Percentiles rank a stretch among this genome's conserved stretches.
phyloP scores from a whole-genome alignment of 2,113 vertebrate genomes.

The Pangasianodon gigas region DNA sequence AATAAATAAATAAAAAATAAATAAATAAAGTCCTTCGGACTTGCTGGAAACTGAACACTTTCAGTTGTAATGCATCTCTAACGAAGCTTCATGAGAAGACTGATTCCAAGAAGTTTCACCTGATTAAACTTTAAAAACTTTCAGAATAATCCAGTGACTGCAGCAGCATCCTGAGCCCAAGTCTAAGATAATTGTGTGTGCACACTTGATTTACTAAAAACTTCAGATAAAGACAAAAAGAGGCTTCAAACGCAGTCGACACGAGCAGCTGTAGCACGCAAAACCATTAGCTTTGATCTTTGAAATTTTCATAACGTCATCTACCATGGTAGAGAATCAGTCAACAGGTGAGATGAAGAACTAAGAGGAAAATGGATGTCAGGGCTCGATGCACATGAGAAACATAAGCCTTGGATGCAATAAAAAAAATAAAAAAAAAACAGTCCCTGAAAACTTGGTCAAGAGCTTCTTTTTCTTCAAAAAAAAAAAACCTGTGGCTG shows the following conservation, averaged over 20 bases:
- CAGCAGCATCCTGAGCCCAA: background rate
- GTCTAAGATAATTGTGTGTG: background rate
- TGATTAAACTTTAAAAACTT: background rate
- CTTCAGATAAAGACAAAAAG: conserved; percentile 3
- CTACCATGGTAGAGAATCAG: background rate
- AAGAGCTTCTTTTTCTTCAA: background rate
- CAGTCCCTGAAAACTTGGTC: background rate
- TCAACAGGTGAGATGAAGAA: conserved; percentile 12
- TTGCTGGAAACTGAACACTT: background rate
- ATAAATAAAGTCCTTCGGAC: background rate
- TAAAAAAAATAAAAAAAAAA: too few relatives aligned
- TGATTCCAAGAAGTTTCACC: background rate
- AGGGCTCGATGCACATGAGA: background rate
- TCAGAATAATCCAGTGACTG: background rate
- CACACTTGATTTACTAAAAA: background rate
- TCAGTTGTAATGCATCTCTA: background rate
- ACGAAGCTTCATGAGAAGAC: background rate
- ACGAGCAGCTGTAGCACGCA: background rate
- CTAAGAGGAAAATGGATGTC: background rate
- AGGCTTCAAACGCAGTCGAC: conserved; percentile 6
- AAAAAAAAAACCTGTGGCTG: background rate
- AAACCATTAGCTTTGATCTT: background rate
- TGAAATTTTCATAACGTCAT: background rate
- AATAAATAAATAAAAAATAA: background rate
- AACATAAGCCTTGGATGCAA: background rate